These are phyloP conservation scores for Parauchenoglanis ngamensis DNA, from an alignment of 2,797 vertebrate genomes.

Conservation along the genomic window DNA sequence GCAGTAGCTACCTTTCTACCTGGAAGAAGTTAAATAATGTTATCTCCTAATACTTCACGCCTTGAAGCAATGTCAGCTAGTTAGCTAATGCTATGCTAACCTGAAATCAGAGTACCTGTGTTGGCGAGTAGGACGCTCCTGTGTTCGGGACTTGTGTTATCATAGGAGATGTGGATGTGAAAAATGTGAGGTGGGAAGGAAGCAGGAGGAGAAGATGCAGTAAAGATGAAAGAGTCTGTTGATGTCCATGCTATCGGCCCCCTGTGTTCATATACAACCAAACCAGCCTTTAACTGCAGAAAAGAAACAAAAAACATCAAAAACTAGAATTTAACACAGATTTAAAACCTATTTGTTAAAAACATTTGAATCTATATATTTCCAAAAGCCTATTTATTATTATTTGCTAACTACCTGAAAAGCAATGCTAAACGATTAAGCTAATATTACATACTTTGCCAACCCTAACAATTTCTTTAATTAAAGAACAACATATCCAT, in stretches of 20 bases:
- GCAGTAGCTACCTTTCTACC: neutral
- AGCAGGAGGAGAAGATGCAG: constrained; percentile 78
- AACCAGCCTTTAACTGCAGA: constrained; percentile 77
- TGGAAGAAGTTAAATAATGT: neutral
- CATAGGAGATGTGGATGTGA: constrained; percentile 80
- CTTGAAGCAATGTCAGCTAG: neutral
- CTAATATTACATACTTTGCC: neutral
- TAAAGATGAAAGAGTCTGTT: constrained; percentile 83
- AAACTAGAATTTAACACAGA: neutral
- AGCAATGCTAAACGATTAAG: neutral
- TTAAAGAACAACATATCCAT: neutral
- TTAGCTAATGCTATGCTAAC: neutral
- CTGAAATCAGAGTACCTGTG: constrained; percentile 65
- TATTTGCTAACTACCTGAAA: neutral
- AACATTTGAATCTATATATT: neutral
- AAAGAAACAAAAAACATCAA: neutral
- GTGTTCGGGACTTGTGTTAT: constrained; percentile 64
- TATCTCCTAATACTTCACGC: neutral
- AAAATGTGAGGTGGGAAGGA: constrained; percentile 79
- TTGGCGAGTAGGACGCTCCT: constrained; percentile 72
- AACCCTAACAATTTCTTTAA: neutral
- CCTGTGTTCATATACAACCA: constrained; percentile 79
- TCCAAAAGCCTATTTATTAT: neutral
- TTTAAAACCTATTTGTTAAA: neutral
- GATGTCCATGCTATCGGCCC: constrained; percentile 75